Evolutionary conservation across 2,888 invertebrate species (phyloP).

Genomic region (Clivina fossor): DNA sequence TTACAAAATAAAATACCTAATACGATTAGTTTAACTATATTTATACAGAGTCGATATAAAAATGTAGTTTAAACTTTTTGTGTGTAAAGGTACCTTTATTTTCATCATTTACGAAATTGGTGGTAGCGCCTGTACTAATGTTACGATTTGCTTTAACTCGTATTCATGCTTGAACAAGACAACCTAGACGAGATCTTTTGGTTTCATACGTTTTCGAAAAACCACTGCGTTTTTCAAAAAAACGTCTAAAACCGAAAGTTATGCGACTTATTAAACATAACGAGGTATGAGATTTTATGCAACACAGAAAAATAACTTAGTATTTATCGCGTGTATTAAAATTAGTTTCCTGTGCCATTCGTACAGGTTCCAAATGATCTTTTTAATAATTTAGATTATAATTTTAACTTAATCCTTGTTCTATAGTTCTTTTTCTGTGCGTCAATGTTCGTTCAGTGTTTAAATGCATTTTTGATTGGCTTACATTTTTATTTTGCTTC

Average conservation of each 20-base stretch:
- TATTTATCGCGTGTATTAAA: background rate
- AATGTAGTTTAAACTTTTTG: slow-evolving; percentile 20
- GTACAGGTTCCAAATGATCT: slow-evolving; percentile 15
- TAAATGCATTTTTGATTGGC: slow-evolving; percentile 3
- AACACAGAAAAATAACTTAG: slow-evolving; percentile 34
- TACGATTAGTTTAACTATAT: no score
- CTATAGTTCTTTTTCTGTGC: slow-evolving; percentile 34
- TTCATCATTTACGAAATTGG: slow-evolving; percentile 34
- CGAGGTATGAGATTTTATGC: slow-evolving; percentile 27
- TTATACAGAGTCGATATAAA: background rate
- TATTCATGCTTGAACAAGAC: slow-evolving; percentile 33
- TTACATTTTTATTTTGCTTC: slow-evolving; percentile 3
- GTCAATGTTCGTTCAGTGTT: slow-evolving; percentile 9
- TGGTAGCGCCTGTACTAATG: slow-evolving; percentile 34
- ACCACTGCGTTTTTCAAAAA: background rate
- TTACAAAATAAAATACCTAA: no score
- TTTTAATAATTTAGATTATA: slow-evolving; percentile 15
- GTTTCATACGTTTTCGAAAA: slow-evolving; percentile 5
- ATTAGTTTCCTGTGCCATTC: slow-evolving; percentile 27
- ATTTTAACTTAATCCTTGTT: slow-evolving; percentile 5
- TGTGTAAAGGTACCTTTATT: slow-evolving; percentile 35
- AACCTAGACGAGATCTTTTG: slow-evolving; percentile 31
- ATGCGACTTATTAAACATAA: slow-evolving; percentile 11
- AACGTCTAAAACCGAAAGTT: slow-evolving; percentile 20
- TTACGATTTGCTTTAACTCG: slow-evolving; percentile 35